Evolutionary conservation across 2,113 vertebrate genomes (phyloP).

Genomic region (Ceuthmochares aereus): DNA sequence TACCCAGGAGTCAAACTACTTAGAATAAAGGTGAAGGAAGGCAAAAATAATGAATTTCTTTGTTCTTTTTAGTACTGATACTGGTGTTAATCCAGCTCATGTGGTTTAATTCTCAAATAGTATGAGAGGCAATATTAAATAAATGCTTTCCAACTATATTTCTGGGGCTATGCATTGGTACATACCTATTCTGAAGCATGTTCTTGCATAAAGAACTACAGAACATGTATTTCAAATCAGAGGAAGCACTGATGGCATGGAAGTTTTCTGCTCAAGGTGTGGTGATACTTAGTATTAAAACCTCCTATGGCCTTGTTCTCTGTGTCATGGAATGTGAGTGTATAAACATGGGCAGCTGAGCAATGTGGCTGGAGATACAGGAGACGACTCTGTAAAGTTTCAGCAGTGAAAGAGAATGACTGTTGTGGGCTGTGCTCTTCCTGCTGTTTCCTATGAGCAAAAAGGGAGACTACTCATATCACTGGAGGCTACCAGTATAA

Average conservation of each 20-base stretch:
- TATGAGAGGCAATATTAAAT: not conserved
- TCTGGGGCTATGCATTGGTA: not conserved
- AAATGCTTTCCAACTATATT: not conserved
- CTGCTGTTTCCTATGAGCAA: not conserved
- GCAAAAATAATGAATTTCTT: not conserved
- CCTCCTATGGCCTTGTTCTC: not conserved
- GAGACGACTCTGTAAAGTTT: not conserved
- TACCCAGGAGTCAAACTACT: not conserved
- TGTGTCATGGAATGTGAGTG: not conserved
- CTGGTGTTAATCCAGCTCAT: not conserved
- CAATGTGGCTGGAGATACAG: not conserved
- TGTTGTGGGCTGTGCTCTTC: rapidly evolving
- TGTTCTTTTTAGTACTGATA: not conserved
- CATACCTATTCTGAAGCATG: not conserved
- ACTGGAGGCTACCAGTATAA: not conserved
- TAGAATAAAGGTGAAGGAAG: not conserved
- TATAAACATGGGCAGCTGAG: not conserved
- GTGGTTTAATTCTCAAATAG: not conserved
- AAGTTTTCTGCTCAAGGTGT: not conserved
- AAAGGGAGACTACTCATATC: not conserved
- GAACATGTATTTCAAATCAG: not conserved
- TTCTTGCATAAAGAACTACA: not conserved
- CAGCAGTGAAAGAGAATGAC: not conserved
- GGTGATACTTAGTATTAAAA: not conserved
- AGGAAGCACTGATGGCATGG: not conserved